Conservation (phyloP, 2,888 invertebrate genomes). For the Priocnemis perturbator region DNA sequence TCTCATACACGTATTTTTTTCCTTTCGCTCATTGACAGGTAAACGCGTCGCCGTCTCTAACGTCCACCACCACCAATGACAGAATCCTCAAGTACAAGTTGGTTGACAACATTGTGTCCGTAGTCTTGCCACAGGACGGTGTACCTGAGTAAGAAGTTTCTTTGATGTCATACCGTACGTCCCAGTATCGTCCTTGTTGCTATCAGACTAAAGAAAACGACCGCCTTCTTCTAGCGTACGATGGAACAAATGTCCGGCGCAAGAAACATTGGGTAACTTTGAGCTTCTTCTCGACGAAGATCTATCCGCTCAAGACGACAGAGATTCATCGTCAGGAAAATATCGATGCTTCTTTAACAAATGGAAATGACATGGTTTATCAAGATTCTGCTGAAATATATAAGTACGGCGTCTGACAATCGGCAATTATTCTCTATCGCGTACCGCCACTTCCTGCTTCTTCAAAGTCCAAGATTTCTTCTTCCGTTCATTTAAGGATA, state of each 20-base stretch:
- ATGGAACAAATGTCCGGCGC: conserved; percentile 88
- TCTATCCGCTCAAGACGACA: conserved; percentile 81
- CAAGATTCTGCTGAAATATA: not conserved
- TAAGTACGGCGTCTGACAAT: no score
- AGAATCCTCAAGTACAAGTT: conserved; percentile 95
- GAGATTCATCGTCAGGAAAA: conserved; percentile 69
- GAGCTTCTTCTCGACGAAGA: conserved; percentile 91
- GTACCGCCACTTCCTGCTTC: no score
- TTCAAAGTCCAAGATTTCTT: no score
- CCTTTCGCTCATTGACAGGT: conserved; percentile 77
- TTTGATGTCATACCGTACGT: conserved; percentile 3
- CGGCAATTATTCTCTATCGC: no score
- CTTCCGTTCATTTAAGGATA: no score
- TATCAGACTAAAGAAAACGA: not conserved
- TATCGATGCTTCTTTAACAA: conserved; percentile 62
- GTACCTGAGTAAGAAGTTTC: conserved; percentile 86
- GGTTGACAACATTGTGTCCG: conserved; percentile 93
- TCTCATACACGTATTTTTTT: not conserved
- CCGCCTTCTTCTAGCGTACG: conserved; percentile 78
- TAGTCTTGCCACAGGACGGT: conserved; percentile 92
- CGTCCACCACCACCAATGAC: conserved; percentile 96
- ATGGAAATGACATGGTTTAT: conserved; percentile 60
- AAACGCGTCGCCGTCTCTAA: conserved; percentile 96
- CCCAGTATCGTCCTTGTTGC: not conserved
- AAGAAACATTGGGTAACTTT: conserved; percentile 88